Conservation (phyloP, 2,113 vertebrate species). For the Fukomys damarensis region DNA sequence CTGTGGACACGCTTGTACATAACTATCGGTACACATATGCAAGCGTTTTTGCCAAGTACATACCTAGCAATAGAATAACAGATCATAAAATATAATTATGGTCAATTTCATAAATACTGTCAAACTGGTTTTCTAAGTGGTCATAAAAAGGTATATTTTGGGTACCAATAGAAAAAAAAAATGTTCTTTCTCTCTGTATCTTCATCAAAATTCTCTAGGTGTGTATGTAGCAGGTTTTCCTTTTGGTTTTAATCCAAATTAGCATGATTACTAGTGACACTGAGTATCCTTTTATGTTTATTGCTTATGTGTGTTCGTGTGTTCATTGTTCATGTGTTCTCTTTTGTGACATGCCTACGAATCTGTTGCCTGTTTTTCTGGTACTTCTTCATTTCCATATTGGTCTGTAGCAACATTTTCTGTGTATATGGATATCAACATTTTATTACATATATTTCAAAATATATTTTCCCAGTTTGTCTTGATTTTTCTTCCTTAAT, state of each 20-base stretch:
- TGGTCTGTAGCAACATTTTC: not conserved
- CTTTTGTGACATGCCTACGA: not conserved
- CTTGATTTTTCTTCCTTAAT: not conserved
- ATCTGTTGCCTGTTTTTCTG: not conserved
- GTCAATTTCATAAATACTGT: slow-evolving; percentile 14
- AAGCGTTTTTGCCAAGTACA: not conserved
- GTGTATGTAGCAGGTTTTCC: not conserved
- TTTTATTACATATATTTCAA: not conserved
- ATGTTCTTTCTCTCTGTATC: not conserved
- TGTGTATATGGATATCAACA: not conserved
- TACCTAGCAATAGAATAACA: not conserved
- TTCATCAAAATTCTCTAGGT: not conserved
- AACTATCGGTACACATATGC: not conserved
- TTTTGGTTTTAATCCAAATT: slow-evolving; percentile 7
- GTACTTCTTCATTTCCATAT: not conserved
- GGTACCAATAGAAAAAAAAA: not conserved
- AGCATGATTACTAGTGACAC: not conserved
- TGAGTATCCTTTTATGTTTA: not conserved
- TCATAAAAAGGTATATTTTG: not conserved
- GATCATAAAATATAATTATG: not conserved
- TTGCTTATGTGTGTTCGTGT: not conserved
- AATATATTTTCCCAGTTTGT: not conserved
- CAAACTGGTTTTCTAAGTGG: not conserved
- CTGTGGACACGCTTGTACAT: not conserved
- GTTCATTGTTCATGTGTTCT: not conserved